These are phyloP conservation scores for Miltochrista miniata DNA, from an alignment of 2,888 invertebrate species.

Conservation along the genomic window DNA sequence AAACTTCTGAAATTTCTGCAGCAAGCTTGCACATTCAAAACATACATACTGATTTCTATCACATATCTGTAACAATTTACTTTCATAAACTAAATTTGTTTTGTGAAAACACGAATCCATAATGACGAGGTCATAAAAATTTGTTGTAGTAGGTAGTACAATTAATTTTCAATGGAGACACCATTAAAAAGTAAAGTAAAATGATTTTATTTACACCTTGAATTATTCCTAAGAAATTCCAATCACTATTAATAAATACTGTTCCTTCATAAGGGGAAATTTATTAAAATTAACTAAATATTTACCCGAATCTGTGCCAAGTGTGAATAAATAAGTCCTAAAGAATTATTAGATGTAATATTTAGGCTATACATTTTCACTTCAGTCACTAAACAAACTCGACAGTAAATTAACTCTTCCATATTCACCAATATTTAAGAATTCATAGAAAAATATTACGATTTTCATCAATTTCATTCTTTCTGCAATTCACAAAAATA, in stretches of 20 bases:
- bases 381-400: conserved; percentile 38
- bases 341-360: conserved; percentile 19
- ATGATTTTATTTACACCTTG: no score
- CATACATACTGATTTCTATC: conserved; percentile 32
- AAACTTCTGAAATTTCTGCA: conserved; percentile 41
- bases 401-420: conserved; percentile 36
- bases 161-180: no score
- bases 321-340: conserved; percentile 29
- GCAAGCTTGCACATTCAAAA: conserved; percentile 39
- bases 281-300: neutral
- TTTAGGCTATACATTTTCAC: conserved; percentile 39
- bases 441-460: no score
- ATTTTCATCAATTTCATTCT: no score
- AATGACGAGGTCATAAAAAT: no score
- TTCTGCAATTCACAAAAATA: neutral
- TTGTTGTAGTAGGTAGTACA: no score
- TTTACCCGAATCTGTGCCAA: conserved; percentile 26
- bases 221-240: no score
- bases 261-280: neutral
- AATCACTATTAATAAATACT: no score
- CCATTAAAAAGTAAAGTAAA: no score
- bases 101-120: no score
- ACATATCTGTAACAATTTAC: conserved; percentile 12
- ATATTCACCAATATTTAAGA: conserved; percentile 11
- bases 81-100: neutral